Conservation (phyloP, 2,888 invertebrate species). For the Dioctria rufipes region DNA sequence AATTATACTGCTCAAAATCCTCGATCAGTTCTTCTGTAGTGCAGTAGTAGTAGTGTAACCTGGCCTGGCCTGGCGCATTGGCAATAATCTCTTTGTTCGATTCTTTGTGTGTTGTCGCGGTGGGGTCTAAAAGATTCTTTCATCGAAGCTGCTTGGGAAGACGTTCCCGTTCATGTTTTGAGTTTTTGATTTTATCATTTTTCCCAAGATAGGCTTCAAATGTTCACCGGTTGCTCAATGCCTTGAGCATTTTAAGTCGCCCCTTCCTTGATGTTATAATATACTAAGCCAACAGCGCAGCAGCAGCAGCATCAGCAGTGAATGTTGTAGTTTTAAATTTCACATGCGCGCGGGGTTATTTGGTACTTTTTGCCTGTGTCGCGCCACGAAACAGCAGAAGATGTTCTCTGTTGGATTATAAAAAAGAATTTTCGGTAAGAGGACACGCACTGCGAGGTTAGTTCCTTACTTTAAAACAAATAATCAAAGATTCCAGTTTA, state of each 20-base stretch:
- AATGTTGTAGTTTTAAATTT: constrained; percentile 32
- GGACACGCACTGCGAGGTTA: constrained; percentile 32
- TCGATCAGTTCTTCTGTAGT: neutral
- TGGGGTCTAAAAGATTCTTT: constrained; percentile 23
- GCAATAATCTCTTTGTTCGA: neutral
- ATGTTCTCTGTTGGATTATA: neutral
- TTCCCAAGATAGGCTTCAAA: constrained; percentile 38
- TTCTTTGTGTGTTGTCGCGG: neutral
- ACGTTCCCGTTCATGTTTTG: neutral
- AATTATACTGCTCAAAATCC: neutral
- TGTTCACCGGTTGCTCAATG: constrained; percentile 45
- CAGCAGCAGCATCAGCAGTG: no score
- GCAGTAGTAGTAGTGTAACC: no score
- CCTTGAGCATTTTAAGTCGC: constrained; percentile 15
- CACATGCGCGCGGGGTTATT: constrained; percentile 23
- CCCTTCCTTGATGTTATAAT: constrained; percentile 24
- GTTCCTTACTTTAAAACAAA: constrained; percentile 38
- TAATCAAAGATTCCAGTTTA: constrained; percentile 46
- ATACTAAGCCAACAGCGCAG: neutral
- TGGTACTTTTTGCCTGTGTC: neutral
- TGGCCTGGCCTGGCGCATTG: neutral
- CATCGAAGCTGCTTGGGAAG: constrained; percentile 2
- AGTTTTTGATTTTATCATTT: constrained; percentile 38
- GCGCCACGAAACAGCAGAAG: neutral
- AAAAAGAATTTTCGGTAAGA: constrained; percentile 19